A percentile compares a stretch with the other conserved stretches of the same genome.
These are phyloP conservation scores for Synanthedon myopaeformis DNA, from an alignment of 2,888 invertebrate species.

Conservation along the genomic window DNA sequence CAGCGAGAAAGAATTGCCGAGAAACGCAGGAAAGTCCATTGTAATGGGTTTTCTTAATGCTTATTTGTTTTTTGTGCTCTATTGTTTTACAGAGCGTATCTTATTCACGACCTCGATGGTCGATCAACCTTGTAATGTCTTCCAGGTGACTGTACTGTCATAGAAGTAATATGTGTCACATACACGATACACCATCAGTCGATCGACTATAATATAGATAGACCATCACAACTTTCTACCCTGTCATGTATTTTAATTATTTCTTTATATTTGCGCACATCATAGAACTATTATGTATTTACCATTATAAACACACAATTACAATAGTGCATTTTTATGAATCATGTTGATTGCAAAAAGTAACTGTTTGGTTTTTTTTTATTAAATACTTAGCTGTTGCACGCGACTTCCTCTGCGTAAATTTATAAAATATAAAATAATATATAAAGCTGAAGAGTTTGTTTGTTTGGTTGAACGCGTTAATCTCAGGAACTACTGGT, in stretches of 20 bases:
- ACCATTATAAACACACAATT: too few relatives aligned
- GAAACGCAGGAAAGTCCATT: neutral
- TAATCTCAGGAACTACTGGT: too few relatives aligned
- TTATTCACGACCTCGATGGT: constrained; percentile 27
- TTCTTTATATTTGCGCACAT: too few relatives aligned
- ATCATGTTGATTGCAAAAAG: neutral
- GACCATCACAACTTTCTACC: neutral
- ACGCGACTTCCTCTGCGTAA: too few relatives aligned
- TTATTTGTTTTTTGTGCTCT: neutral
- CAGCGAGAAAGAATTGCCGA: neutral
- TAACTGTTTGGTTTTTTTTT: neutral
- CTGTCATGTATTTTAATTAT: too few relatives aligned
- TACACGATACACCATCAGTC: too few relatives aligned
- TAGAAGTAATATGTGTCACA: neutral
- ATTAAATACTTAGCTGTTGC: neutral
- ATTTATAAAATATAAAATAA: too few relatives aligned
- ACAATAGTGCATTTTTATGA: neutral
- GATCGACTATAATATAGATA: too few relatives aligned
- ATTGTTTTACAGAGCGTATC: constrained; percentile 26
- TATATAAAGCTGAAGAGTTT: too few relatives aligned
- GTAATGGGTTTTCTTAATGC: neutral
- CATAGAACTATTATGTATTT: too few relatives aligned
- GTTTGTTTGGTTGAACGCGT: too few relatives aligned
- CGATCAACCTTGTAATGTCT: constrained; percentile 17
- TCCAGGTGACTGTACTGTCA: neutral